Evolutionary conservation across 2,888 invertebrate genomes (phyloP).

Genomic region (Melieria omissa): DNA sequence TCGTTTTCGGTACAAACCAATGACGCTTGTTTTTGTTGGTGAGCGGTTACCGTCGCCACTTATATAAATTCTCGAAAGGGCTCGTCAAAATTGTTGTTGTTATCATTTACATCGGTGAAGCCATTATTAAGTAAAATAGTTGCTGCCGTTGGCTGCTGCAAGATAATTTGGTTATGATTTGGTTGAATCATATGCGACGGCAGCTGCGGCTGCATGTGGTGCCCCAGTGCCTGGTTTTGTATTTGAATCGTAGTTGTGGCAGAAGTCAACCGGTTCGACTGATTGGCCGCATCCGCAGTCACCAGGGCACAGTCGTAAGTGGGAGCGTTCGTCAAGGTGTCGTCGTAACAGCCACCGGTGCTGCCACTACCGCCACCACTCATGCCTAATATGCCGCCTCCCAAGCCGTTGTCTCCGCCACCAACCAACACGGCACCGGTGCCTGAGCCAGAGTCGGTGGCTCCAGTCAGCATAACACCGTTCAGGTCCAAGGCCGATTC

Average conservation of each 20-base stretch:
- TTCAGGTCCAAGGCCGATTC: constrained; percentile 62
- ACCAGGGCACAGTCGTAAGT: constrained; percentile 61
- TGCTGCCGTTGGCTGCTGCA: constrained; percentile 43
- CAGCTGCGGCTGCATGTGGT: constrained; percentile 54
- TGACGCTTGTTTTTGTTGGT: too few relatives aligned
- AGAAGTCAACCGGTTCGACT: constrained; percentile 49
- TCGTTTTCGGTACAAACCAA: too few relatives aligned
- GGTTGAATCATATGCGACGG: constrained; percentile 48
- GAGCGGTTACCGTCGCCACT: constrained; percentile 32
- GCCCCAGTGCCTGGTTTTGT: constrained; percentile 54
- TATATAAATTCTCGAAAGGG: constrained; percentile 66
- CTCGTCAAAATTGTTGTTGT: constrained; percentile 64
- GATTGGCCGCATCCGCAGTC: constrained; percentile 52
- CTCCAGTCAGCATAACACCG: constrained; percentile 48
- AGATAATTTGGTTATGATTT: constrained; percentile 46
- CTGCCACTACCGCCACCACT: constrained; percentile 7
- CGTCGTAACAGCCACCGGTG: constrained; percentile 51
- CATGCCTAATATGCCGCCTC: constrained; percentile 28
- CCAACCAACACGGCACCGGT: constrained; percentile 38
- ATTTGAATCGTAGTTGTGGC: constrained; percentile 55
- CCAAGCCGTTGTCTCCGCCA: constrained; percentile 33
- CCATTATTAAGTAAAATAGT: constrained; percentile 48
- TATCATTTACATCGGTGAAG: constrained; percentile 56
- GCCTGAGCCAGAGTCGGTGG: constrained; percentile 24
- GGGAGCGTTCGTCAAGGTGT: constrained; percentile 47